phyloP scores from a whole-genome alignment of 2,888 invertebrate species.

The Laspeyria flexula region DNA sequence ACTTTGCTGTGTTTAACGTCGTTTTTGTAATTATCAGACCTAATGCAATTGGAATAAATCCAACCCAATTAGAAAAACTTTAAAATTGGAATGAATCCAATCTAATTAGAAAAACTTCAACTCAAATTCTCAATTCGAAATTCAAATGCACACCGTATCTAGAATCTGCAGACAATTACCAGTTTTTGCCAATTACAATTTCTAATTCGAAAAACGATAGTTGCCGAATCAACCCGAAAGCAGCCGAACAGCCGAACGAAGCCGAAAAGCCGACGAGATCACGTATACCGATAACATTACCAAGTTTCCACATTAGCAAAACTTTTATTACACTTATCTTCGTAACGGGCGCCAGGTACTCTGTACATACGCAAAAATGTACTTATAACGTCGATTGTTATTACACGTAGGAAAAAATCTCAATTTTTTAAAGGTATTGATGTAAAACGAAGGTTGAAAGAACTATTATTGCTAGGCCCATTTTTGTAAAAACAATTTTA shows the following conservation, averaged over 20 bases:
- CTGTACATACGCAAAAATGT: constrained; percentile 65
- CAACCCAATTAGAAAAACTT: too few relatives aligned
- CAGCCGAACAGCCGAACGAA: constrained; percentile 47
- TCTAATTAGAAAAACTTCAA: too few relatives aligned
- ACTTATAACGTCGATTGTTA: constrained; percentile 45
- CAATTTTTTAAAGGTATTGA: too few relatives aligned
- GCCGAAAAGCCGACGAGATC: constrained; percentile 80
- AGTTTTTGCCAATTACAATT: constrained; percentile 59
- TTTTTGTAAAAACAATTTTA: too few relatives aligned
- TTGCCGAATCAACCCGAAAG: constrained; percentile 54
- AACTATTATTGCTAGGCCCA: too few relatives aligned
- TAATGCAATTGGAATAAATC: too few relatives aligned
- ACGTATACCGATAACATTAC: constrained; percentile 85
- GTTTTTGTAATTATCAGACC: too few relatives aligned
- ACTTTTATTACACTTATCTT: constrained; percentile 85
- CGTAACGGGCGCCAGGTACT: constrained; percentile 61
- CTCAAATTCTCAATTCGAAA: constrained; percentile 16
- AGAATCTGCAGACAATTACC: constrained; percentile 56
- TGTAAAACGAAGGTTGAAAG: too few relatives aligned
- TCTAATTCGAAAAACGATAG: constrained; percentile 70
- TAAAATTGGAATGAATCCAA: too few relatives aligned
- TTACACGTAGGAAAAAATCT: constrained; percentile 27
- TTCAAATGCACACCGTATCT: constrained; percentile 29
- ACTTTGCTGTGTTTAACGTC: too few relatives aligned
- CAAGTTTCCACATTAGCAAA: constrained; percentile 81